Conservation (phyloP, 2,888 invertebrate species). For the Agelastica alni region DNA sequence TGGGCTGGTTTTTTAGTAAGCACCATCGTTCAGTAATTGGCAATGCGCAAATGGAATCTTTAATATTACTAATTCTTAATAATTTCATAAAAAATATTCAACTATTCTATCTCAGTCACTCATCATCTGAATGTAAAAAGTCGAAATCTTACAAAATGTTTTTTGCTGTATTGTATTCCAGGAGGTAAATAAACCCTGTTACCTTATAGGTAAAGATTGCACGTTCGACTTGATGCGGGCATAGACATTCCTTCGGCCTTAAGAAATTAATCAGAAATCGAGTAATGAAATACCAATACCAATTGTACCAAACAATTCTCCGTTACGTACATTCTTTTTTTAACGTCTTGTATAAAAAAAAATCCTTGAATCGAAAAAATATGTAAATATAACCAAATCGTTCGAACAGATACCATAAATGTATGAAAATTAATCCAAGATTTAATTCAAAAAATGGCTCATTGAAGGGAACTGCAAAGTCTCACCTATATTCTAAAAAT, state of each 20-base stretch:
- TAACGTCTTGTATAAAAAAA: background rate
- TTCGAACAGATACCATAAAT: too few relatives aligned
- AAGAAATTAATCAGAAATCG: constrained; percentile 16
- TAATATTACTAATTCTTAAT: constrained; percentile 42
- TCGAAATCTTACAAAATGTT: constrained; percentile 20
- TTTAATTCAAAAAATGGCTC: too few relatives aligned
- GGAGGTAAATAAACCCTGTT: constrained; percentile 17
- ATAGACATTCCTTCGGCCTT: constrained; percentile 13
- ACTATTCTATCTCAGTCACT: constrained; percentile 37
- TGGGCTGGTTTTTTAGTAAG: constrained; percentile 2
- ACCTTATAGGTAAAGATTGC: constrained; percentile 12
- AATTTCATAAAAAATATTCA: constrained; percentile 41
- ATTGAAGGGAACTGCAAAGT: too few relatives aligned
- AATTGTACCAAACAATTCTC: constrained; percentile 13
- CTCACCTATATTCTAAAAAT: too few relatives aligned
- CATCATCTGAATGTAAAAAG: constrained; percentile 18
- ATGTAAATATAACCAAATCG: constrained; percentile 8
- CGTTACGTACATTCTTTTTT: constrained; percentile 15
- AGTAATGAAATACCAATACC: constrained; percentile 12
- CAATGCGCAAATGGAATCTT: constrained; percentile 18
- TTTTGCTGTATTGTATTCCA: constrained; percentile 11
- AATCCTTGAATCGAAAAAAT: constrained; percentile 8
- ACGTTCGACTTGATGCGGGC: constrained; percentile 11
- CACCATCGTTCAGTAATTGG: constrained; percentile 2
- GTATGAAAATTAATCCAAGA: too few relatives aligned